phyloP scores from a whole-genome alignment of 2,797 vertebrate genomes.

The Sebastes diaconus region DNA sequence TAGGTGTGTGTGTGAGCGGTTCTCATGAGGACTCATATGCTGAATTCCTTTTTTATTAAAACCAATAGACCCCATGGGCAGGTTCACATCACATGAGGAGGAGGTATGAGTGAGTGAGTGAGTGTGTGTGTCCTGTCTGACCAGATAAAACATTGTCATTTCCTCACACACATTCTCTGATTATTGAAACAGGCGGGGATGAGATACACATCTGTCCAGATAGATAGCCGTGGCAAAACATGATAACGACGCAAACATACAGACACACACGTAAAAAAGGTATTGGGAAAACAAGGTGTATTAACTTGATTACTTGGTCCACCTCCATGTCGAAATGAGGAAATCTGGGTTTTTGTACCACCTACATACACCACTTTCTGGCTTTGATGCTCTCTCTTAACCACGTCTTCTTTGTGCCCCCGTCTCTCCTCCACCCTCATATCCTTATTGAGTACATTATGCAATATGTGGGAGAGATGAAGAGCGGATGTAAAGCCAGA shows the following conservation, averaged over 20 bases:
- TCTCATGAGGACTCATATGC: conserved; percentile 54
- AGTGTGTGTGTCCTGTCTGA: conserved; percentile 38
- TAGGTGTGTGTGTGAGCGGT: background rate
- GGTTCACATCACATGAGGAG: conserved; percentile 51
- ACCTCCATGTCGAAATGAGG: conserved; percentile 3
- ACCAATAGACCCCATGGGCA: conserved; percentile 70
- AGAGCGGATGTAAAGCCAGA: background rate
- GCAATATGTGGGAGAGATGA: conserved; percentile 26
- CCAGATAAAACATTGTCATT: conserved; percentile 65
- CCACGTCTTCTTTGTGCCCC: background rate
- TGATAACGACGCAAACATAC: conserved; percentile 17
- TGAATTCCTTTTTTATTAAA: conserved; percentile 78
- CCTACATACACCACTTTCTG: background rate
- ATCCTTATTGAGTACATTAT: conserved; percentile 13
- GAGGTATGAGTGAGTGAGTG: conserved; percentile 1
- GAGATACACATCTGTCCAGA: conserved; percentile 36
- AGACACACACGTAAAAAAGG: background rate
- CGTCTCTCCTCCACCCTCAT: conserved; percentile 10
- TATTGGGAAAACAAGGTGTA: background rate
- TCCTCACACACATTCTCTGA: conserved; percentile 63
- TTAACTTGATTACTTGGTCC: background rate
- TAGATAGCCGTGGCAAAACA: conserved; percentile 20
- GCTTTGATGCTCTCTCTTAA: background rate
- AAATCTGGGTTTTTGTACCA: conserved; percentile 6
- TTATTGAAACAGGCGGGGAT: conserved; percentile 47